A percentile compares a stretch with the other conserved stretches of the same genome.
These are phyloP conservation scores for Drosophila nannoptera DNA, from an alignment of 1,140 invertebrate species.

Conservation along the genomic window DNA sequence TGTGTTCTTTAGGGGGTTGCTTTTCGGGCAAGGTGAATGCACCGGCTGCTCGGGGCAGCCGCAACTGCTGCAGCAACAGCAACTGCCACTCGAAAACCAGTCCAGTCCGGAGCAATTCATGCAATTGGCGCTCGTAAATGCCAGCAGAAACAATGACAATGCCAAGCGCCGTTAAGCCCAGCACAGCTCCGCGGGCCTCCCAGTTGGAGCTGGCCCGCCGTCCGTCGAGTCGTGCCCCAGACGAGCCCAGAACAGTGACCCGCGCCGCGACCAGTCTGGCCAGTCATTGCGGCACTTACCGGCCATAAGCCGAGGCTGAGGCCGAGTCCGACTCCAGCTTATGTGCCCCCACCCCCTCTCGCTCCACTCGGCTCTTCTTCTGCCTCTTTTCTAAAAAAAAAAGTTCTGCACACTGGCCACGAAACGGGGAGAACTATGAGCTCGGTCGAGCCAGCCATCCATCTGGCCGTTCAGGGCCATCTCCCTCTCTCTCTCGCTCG, in stretches of 20 bases:
- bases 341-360: too few species aligned
- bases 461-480: too few species aligned
- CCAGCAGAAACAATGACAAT: slow-evolving; percentile 62
- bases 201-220: background rate
- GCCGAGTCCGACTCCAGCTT: too few species aligned
- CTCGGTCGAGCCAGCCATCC: too few species aligned
- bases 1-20: slow-evolving; percentile 47
- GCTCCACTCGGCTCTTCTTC: too few species aligned
- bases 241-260: slow-evolving; percentile 27
- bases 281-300: slow-evolving; percentile 69
- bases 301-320: slow-evolving; percentile 32
- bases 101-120: slow-evolving; percentile 40
- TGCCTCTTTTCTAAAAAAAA: slow-evolving; percentile 10
- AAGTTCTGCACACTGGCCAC: slow-evolving; percentile 8
- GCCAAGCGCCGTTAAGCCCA: slow-evolving; percentile 32
- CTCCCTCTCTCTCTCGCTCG: too few species aligned
- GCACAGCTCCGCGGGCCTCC: background rate
- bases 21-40: slow-evolving; percentile 66
- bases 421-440: too few species aligned
- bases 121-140: slow-evolving; percentile 52
- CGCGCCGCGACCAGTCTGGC: slow-evolving; percentile 51
- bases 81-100: slow-evolving; percentile 52
- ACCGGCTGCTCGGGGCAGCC: slow-evolving; percentile 38
- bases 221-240: slow-evolving; percentile 13
- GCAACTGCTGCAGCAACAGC: too few species aligned